Evolutionary conservation across 2,888 invertebrate genomes (phyloP).

Genomic region (Philaethria dido): DNA sequence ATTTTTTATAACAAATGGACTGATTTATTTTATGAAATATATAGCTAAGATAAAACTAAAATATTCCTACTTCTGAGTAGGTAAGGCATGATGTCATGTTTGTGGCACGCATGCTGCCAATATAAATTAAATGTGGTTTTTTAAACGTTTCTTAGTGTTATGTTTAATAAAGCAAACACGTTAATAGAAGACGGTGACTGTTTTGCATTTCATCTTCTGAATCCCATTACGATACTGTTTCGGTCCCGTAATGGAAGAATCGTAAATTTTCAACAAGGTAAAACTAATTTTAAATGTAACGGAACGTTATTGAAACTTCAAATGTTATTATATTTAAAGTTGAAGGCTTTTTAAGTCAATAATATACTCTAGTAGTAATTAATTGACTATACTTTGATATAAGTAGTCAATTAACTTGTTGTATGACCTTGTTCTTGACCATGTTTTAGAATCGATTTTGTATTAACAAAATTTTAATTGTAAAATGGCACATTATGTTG

Average conservation of each 20-base stretch:
- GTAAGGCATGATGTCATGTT: conserved; percentile 11
- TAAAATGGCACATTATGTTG: background rate
- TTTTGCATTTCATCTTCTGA: background rate
- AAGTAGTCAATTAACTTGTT: conserved; percentile 24
- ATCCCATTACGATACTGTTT: background rate
- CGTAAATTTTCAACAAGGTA: background rate
- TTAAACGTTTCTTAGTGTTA: background rate
- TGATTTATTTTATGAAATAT: conserved; percentile 11
- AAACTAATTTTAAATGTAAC: background rate
- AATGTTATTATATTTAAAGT: background rate
- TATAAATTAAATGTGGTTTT: background rate
- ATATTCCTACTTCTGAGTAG: conserved; percentile 10
- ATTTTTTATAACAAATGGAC: background rate
- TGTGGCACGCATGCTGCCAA: background rate
- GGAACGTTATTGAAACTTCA: background rate
- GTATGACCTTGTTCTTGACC: conserved; percentile 8
- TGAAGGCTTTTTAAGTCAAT: background rate
- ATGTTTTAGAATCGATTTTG: background rate
- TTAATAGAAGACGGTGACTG: background rate
- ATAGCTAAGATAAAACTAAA: background rate
- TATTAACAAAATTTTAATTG: background rate
- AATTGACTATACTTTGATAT: conserved; percentile 16
- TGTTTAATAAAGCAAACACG: background rate
- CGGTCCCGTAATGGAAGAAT: background rate
- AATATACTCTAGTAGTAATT: conserved; percentile 9